Base-by-base conservation (phyloP, 2,888 invertebrate genomes). In the Acanthacorydalis orientalis region DNA sequence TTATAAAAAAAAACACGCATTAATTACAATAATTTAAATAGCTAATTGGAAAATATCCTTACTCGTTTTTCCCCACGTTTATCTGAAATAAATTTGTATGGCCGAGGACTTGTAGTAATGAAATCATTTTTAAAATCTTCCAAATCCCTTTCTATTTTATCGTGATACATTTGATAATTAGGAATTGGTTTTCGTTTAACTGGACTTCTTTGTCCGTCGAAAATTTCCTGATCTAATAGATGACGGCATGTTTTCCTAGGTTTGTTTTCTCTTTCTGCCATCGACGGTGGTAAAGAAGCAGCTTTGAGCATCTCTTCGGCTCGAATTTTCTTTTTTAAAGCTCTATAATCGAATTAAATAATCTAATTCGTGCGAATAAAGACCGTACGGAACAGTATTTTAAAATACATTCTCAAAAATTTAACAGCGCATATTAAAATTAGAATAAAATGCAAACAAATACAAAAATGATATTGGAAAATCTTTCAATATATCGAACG, bases 271-370 rank as follows among this genome's bases (percentile, higher is more conserved):
- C 81, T 66, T 46, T 75, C 68, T 0, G 77, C 79, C 79, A 81
- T 81, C 1, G 75, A 74, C 0, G 79, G 78, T 1, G 83, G 83
- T 49, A 78, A 65, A 34, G 74, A 76, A 0, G 83, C 73, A 1
- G 71, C 70, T 50, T 74, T 74, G 45, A 83, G 61, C 69, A 83
- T 68, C 62, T 83, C 82, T 54, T 80, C 79, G 0, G 83, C 75
- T 49, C 83, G 68, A 35, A 83, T 74, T 56, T 76, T 77, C 54
- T 78, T 77, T 56, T 78, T 78, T 55, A 82, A 67, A 14, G 73
- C 68, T 53, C 79, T 78, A 53, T 23, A 59, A 57, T 33, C 41
- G 37, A 2, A 37, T 4, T 4, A 6, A 4, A 4, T 6, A 12
- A 37, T 37, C 4, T 37, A 4, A 37, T 37, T 12, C 35, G 9